These are phyloP conservation scores for Rhynchonycteris naso DNA, from an alignment of 2,797 vertebrate species.

Conservation along the genomic window DNA sequence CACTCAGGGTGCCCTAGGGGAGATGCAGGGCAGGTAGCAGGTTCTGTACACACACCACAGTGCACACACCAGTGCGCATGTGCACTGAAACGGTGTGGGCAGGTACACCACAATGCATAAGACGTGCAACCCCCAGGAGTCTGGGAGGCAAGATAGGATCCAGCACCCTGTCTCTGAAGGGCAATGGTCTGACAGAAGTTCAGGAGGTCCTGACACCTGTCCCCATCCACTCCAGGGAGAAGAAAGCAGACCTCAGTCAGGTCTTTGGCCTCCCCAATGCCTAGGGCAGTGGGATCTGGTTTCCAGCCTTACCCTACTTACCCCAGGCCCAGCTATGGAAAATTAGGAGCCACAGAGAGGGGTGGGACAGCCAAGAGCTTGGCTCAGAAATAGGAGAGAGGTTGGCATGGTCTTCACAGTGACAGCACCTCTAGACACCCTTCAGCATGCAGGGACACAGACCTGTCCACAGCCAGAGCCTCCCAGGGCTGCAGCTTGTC, in stretches of 20 bases:
- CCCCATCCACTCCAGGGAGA: not conserved
- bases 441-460: not conserved
- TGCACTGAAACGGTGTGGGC: not conserved
- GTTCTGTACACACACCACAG: not conserved
- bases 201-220: not conserved
- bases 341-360: not conserved
- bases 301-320: not conserved
- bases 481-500: fast-evolving
- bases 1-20: not conserved
- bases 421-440: not conserved
- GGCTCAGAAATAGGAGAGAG: not conserved
- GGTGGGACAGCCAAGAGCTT: not conserved
- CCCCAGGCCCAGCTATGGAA: not conserved
- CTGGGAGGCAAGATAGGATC: not conserved
- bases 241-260: not conserved
- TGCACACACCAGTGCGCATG: fast-evolving
- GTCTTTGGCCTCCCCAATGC: no score
- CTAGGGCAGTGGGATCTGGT: not conserved
- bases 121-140: not conserved
- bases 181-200: not conserved
- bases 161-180: not conserved
- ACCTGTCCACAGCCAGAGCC: not conserved
- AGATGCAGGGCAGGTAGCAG: not conserved
- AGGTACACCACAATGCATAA: not conserved
- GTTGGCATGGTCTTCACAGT: not conserved